Conservation (phyloP, 2,888 invertebrate genomes). For the Acanthopleura granulata region DNA sequence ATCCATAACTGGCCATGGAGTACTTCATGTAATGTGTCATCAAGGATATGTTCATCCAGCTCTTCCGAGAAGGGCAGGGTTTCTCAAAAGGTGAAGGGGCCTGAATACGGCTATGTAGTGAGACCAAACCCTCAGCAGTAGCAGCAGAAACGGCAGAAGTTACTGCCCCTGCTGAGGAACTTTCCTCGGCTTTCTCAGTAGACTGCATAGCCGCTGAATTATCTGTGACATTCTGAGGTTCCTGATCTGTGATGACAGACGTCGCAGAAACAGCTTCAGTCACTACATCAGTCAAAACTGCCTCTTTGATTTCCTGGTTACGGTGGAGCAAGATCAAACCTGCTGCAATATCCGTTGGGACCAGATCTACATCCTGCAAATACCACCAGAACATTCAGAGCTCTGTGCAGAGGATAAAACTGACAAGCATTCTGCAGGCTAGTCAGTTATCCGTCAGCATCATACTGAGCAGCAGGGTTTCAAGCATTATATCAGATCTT, state of each 20-base stretch:
- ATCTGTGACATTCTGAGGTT: neutral
- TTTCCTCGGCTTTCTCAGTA: neutral
- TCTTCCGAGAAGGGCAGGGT: conserved; percentile 31
- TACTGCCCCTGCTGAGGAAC: conserved; percentile 17
- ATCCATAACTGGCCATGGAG: conserved; percentile 88
- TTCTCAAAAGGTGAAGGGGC: neutral
- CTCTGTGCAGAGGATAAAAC: no score
- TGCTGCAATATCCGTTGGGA: conserved; percentile 89
- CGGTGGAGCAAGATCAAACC: conserved; percentile 83
- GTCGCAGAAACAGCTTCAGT: neutral
- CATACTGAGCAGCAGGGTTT: no score
- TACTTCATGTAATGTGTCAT: conserved; percentile 84
- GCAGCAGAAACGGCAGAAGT: conserved; percentile 1
- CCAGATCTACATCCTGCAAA: conserved; percentile 82
- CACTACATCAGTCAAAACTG: neutral
- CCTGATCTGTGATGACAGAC: neutral
- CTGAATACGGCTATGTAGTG: neutral
- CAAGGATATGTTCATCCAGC: conserved; percentile 85
- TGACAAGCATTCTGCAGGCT: no score
- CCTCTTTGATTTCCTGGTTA: neutral
- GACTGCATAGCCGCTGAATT: neutral
- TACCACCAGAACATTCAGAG: neutral
- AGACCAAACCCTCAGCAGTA: neutral
- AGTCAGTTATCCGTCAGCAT: no score
- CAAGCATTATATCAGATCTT: no score